Conservation (phyloP, 2,888 invertebrate genomes). For the Parelbella ahira region DNA sequence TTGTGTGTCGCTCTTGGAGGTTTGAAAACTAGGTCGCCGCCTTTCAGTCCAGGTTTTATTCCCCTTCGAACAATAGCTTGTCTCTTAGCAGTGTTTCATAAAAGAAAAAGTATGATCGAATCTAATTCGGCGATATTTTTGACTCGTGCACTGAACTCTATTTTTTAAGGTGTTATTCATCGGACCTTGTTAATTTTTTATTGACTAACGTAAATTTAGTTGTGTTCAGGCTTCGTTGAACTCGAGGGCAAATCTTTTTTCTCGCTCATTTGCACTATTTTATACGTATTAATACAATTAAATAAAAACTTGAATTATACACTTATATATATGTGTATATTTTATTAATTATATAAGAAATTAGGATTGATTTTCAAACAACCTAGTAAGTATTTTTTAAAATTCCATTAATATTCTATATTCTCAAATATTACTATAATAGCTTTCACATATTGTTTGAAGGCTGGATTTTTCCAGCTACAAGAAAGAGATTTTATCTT, state of each 20-base stretch:
- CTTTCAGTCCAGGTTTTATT: slow-evolving; percentile 15
- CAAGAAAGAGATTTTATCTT: no score
- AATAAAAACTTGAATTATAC: no score
- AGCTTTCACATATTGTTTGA: no score
- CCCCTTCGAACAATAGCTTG: slow-evolving; percentile 9
- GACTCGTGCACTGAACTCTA: slow-evolving; percentile 2
- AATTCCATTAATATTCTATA: no score
- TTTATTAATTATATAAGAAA: no score
- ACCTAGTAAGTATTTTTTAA: no score
- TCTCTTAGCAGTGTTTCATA: no score
- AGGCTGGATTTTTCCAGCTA: no score
- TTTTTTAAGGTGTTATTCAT: slow-evolving; percentile 2
- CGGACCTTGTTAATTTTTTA: slow-evolving; percentile 9
- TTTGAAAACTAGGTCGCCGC: slow-evolving; percentile 17
- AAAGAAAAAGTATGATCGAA: background rate
- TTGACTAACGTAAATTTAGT: slow-evolving; percentile 1
- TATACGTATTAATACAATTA: no score
- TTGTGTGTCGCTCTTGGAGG: slow-evolving; percentile 6
- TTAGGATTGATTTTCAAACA: no score
- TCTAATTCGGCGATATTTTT: background rate
- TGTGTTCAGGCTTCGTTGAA: slow-evolving; percentile 13
- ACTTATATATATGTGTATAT: no score
- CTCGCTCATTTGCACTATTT: background rate
- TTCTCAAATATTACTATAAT: no score
- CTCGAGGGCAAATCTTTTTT: slow-evolving; percentile 11